Percentiles rank a stretch among this genome's conserved stretches.
Conservation (phyloP, 2,888 invertebrate species). For the Scaptomyza parva region DNA sequence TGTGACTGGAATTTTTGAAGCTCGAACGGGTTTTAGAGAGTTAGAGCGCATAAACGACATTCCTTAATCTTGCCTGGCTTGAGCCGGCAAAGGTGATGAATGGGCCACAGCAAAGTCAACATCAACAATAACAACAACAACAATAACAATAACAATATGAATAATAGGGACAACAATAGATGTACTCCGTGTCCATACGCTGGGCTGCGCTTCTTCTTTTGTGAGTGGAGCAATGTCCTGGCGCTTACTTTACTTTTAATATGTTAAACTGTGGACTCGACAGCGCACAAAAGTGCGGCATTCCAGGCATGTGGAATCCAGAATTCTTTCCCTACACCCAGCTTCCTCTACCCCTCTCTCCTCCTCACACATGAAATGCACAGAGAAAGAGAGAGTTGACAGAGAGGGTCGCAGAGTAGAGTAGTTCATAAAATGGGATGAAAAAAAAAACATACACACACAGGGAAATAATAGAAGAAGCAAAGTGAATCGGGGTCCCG, state of each 20-base stretch:
- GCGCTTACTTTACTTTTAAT: conserved; percentile 72
- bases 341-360: background rate
- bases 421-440: conserved; percentile 66
- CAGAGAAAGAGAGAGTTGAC: conserved; percentile 1
- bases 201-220: conserved; percentile 6
- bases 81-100: conserved; percentile 44
- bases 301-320: conserved; percentile 72
- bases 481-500: conserved; percentile 30
- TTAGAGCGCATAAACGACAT: conserved; percentile 22
- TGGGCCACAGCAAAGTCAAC: conserved; percentile 28
- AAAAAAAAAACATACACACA: conserved; percentile 31
- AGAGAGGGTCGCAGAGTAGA: conserved; percentile 5
- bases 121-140: conserved; percentile 24
- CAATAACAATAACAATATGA: conserved; percentile 13
- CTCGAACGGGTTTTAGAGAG: background rate
- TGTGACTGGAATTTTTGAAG: conserved; percentile 17
- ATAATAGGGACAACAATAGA: conserved; percentile 53
- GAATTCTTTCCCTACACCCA: conserved; percentile 28
- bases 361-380: conserved; percentile 5
- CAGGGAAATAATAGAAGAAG: conserved; percentile 18
- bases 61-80: conserved; percentile 7
- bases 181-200: conserved; percentile 24
- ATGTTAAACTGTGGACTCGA: conserved; percentile 73
- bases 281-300: conserved; percentile 75
- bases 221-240: conserved; percentile 40